These are phyloP conservation scores for Lucinisca nassula DNA, from an alignment of 2,888 invertebrate genomes.

Conservation along the genomic window DNA sequence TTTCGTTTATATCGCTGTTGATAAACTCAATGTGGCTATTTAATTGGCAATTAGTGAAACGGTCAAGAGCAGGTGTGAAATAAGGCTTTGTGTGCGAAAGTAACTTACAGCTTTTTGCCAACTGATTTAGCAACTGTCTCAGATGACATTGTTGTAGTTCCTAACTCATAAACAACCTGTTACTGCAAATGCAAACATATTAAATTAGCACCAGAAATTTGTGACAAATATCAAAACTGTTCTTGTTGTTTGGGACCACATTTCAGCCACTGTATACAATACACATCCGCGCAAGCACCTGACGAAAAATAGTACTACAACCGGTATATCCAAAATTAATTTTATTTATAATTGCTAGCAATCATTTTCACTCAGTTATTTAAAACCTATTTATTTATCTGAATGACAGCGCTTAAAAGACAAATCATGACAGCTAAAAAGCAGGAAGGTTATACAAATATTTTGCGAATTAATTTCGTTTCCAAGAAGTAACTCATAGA, in stretches of 20 bases:
- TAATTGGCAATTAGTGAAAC: no score
- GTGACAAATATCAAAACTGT: neutral
- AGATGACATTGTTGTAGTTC: constrained; percentile 70
- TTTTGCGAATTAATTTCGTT: constrained; percentile 58
- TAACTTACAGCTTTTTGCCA: constrained; percentile 83
- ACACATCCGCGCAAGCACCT: constrained; percentile 62
- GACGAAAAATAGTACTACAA: constrained; percentile 50
- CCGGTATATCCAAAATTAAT: no score
- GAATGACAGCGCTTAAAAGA: no score
- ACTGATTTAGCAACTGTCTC: constrained; percentile 81
- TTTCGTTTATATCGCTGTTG: no score
- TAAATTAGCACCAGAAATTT: neutral
- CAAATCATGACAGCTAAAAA: no score
- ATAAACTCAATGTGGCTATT: no score
- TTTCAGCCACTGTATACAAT: constrained; percentile 58
- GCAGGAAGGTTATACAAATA: neutral
- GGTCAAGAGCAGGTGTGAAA: no score
- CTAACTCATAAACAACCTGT: neutral
- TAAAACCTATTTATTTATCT: no score
- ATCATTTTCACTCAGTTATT: no score
- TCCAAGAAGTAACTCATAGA: constrained; percentile 37
- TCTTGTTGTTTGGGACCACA: constrained; percentile 60
- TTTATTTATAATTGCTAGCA: no score
- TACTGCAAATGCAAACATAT: neutral
- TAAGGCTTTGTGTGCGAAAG: neutral